Evolutionary conservation across 35 echinoderm and acorn worm genomes (phyloP).

Genomic region (Apostichopus parvimensis): DNA sequence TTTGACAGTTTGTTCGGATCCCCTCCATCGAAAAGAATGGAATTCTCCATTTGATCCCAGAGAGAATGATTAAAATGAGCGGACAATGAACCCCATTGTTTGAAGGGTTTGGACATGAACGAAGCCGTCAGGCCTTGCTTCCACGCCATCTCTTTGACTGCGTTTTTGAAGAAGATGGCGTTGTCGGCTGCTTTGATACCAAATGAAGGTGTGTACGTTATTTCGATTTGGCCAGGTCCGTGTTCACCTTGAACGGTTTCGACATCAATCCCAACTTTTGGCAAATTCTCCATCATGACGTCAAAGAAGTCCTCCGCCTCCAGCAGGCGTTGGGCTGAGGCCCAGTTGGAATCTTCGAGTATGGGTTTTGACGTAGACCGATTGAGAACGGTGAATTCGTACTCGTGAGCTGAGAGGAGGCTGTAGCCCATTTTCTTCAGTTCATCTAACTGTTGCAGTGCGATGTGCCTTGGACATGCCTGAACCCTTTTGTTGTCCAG

Average conservation of each 20-base stretch:
- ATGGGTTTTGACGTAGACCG: slow-evolving; percentile 48
- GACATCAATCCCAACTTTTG: slow-evolving; percentile 61
- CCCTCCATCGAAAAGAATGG: slow-evolving; percentile 64
- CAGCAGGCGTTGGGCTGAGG: slow-evolving; percentile 32
- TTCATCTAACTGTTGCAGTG: slow-evolving; percentile 52
- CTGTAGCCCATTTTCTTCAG: slow-evolving; percentile 69
- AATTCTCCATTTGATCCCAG: slow-evolving; percentile 64
- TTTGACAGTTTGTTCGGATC: slow-evolving; percentile 51
- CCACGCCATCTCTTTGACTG: slow-evolving; percentile 74
- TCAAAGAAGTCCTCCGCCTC: slow-evolving; percentile 48
- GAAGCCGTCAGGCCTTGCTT: slow-evolving; percentile 63
- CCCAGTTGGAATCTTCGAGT: slow-evolving; percentile 30
- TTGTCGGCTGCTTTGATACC: slow-evolving; percentile 80
- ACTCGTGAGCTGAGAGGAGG: slow-evolving; percentile 65
- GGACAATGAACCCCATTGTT: slow-evolving; percentile 3
- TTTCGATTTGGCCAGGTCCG: slow-evolving; percentile 72
- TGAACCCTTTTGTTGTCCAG: slow-evolving; percentile 44
- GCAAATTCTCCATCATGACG: slow-evolving; percentile 28
- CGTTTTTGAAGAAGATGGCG: slow-evolving; percentile 67
- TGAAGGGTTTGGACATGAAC: slow-evolving; percentile 75
- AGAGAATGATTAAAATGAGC: slow-evolving; percentile 76
- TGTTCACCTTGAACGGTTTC: slow-evolving; percentile 67
- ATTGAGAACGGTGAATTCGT: slow-evolving; percentile 69
- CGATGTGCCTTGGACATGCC: slow-evolving; percentile 55
- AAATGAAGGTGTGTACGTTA: slow-evolving; percentile 68